Evolutionary conservation across 2,113 vertebrate species (phyloP), one percentile per base, ranked within the genome.

Genomic region (Nettapus auritus): DNA sequence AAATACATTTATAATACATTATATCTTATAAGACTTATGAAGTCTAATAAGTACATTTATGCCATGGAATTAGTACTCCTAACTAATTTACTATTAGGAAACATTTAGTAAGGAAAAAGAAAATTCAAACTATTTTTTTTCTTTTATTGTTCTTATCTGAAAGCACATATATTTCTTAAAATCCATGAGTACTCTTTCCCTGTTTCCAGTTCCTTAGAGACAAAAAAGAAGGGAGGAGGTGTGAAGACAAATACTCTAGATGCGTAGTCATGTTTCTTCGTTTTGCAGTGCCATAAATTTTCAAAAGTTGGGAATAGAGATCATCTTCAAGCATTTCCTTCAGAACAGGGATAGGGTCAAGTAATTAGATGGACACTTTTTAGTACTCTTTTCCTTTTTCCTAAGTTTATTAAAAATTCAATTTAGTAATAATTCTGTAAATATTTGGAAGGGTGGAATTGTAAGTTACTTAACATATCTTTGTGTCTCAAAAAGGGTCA

Each of bases 351-450:
- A 48, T 11, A 25, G 11, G 9, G 73, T 46, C 33, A 48, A 4
- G 6, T 85, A 52, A 77, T 29, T 73, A 62, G 12, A 28, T 44
- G 23, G 21, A 34, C 3, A 59, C 1, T 42, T 57, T 6, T 36
- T 63, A 63, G 25, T 28, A 63, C 16, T 62, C 60, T 40, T 57
- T 74, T 19, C 10, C 5, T 57, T 91, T 88, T 76, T 42, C 6
- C 15, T 53, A n/a, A 4, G 11, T 50, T 64, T 53, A 48, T 17
- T 63, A 36, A 48, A 48, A 62, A 55, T 23, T 13, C 9, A 17
- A 13, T 71, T 42, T 53, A 21, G 2, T 33, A 68, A 70, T 62
- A 0, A 44, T 55, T 85, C 0, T 2, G 17, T 3, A 74, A 73
- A 69, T 62, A 68, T 59, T 73, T 82, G 9, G 13, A 85, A 82